Evolutionary conservation across 2,888 invertebrate genomes (phyloP), one percentile per base, ranked within the genome.

Genomic region (Cantharis nigra): DNA sequence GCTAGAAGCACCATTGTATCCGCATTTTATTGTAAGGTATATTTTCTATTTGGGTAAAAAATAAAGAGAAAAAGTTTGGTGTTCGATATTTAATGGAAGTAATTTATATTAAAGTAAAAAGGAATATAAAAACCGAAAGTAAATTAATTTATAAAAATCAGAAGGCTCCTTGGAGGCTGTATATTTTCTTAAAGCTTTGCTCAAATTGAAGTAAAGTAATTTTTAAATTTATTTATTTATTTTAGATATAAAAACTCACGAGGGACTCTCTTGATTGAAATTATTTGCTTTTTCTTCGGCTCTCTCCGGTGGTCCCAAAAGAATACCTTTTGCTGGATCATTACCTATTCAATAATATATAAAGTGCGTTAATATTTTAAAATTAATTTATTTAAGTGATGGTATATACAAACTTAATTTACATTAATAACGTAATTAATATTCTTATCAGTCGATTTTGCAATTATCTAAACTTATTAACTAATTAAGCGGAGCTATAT

Each of bases 401-500:
- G 26, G 13, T 67, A 67, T 67, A 23, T 67, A 67, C 65, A 67
- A 67, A 67, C 65, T 67, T 23, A 67, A 67, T 23, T 23, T 67
- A 23, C 26, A 26, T 67, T 23, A 67, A 23, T 23, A 67, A 67
- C 65, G 26, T 67, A 67, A 67, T 67, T 67, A 67, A 67, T 67
- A 67, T 23, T 67, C 65, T 67, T 67, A 67, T 67, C 65, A 67
- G 65, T 67, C 65, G 26, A 67, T 67, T 67, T 67, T 23, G 65
- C 65, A 67, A 67, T 67, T 67, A 67, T 26, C 65, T 67, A 23
- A 67, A 67, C 26, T 67, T 67, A 67, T 67, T 67, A 67, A 67
- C 65, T 67, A 67, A 67, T 23, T 67, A 67, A 67, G 65, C 65
- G 65, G 65, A 67, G 65, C 65, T 67, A 67, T 26, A 67, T 67